A percentile compares a stretch with the other conserved stretches of the same genome.
Conservation (phyloP, 2,888 invertebrate genomes). For the Exephanes ischioxanthus region DNA sequence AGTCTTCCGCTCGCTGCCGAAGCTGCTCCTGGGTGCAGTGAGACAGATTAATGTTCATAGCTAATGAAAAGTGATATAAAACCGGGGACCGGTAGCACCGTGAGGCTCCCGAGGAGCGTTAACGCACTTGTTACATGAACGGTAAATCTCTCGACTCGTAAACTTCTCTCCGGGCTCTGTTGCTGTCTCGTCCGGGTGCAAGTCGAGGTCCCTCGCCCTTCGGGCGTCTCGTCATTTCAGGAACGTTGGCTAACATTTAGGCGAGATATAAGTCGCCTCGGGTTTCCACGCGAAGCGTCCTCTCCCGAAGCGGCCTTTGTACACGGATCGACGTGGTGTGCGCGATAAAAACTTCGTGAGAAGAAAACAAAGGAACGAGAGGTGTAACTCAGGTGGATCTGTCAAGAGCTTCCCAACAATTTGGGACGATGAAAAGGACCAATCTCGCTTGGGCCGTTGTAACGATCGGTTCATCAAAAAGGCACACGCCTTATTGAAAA, state of each 20-base stretch:
- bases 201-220: conserved; percentile 40
- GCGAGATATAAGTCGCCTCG: conserved; percentile 30
- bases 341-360: neutral
- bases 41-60: conserved; percentile 75
- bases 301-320: neutral
- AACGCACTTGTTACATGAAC: conserved; percentile 77
- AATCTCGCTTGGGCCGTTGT: neutral
- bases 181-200: conserved; percentile 33
- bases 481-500: neutral
- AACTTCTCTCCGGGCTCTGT: conserved; percentile 69
- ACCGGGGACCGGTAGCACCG: conserved; percentile 69
- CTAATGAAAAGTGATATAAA: conserved; percentile 78
- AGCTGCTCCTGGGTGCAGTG: conserved; percentile 25
- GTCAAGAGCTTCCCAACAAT: too few species aligned
- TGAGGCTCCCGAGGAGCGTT: conserved; percentile 64
- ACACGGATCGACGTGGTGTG: too few species aligned
- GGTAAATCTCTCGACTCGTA: conserved; percentile 79
- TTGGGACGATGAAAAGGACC: neutral
- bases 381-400: neutral
- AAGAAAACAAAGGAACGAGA: neutral
- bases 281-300: conserved; percentile 17
- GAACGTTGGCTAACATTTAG: conserved; percentile 14
- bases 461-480: neutral
- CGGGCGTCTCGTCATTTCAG: conserved; percentile 49
- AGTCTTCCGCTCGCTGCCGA: conserved; percentile 27